phyloP scores from a whole-genome alignment of 2,888 invertebrate genomes.

The Mythimna pallens region DNA sequence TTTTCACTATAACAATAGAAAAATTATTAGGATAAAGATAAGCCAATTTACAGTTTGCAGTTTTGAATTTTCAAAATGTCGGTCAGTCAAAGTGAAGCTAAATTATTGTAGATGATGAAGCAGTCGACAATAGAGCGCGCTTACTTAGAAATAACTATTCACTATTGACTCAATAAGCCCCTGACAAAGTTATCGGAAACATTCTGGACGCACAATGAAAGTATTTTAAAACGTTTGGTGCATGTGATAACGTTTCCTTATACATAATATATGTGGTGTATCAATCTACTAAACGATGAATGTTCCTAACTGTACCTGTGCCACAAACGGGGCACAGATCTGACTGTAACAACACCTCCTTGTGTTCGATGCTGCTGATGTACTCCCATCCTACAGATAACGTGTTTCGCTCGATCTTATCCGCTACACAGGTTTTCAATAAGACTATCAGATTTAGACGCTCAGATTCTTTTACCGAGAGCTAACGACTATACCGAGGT shows the following conservation, averaged over 20 bases:
- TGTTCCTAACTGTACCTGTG: neutral
- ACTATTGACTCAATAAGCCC: neutral
- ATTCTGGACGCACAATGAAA: neutral
- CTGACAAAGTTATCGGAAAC: neutral
- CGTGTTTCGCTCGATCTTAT: neutral
- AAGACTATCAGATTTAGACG: neutral
- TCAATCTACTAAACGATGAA: neutral
- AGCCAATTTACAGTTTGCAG: too few species aligned
- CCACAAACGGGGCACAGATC: neutral
- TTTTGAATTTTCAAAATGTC: too few species aligned
- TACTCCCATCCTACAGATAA: neutral
- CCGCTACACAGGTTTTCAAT: neutral
- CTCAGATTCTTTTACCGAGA: neutral
- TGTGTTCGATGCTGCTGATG: neutral
- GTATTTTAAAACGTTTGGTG: neutral
- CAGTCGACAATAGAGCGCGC: neutral
- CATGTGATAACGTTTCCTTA: neutral
- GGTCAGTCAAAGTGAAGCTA: too few species aligned
- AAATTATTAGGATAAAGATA: too few species aligned
- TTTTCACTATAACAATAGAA: too few species aligned
- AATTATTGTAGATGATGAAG: too few species aligned
- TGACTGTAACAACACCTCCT: neutral
- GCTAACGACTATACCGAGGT: neutral
- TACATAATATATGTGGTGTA: too few species aligned
- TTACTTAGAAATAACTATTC: neutral